Conservation (phyloP, 1,140 invertebrate species). For the Zaprionus vittiger region DNA sequence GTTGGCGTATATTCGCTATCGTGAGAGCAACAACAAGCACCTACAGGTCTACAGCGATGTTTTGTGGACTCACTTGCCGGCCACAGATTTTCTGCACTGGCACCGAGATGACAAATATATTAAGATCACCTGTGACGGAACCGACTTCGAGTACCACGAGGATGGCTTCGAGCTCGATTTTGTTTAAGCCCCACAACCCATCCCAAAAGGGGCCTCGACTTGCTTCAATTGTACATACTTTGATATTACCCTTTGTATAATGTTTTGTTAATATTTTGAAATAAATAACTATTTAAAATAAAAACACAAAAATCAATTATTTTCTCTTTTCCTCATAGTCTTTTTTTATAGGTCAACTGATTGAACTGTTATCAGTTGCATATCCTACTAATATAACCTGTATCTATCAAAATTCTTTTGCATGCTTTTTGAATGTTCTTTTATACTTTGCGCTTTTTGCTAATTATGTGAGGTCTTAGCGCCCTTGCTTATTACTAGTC, state of each 20-base stretch:
- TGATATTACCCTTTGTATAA: neutral
- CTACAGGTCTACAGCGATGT: conserved; percentile 62
- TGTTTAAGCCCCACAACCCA: conserved; percentile 2
- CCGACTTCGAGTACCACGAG: conserved; percentile 68
- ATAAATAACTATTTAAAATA: conserved; percentile 15
- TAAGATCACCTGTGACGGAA: conserved; percentile 63
- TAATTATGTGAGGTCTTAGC: too few species aligned
- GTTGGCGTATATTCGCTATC: conserved; percentile 46
- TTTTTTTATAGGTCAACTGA: too few species aligned
- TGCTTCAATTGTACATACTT: conserved; percentile 14
- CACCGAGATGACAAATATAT: conserved; percentile 43
- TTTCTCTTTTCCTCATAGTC: conserved; percentile 2
- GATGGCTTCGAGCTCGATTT: conserved; percentile 66
- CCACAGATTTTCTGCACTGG: conserved; percentile 55
- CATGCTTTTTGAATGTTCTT: too few species aligned
- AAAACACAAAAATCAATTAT: conserved; percentile 4
- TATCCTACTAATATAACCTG: too few species aligned
- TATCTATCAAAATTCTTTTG: too few species aligned
- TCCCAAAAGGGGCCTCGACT: neutral
- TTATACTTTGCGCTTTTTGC: too few species aligned
- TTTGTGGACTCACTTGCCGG: conserved; percentile 58
- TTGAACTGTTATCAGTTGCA: too few species aligned
- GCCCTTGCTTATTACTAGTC: too few species aligned
- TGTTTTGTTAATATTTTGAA: conserved; percentile 25
- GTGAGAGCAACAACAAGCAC: conserved; percentile 44